A percentile compares a stretch with the other conserved stretches of the same genome.
These are phyloP conservation scores for Sebastes schlegelii DNA, from an alignment of 2,113 vertebrate genomes.

Conservation along the genomic window DNA sequence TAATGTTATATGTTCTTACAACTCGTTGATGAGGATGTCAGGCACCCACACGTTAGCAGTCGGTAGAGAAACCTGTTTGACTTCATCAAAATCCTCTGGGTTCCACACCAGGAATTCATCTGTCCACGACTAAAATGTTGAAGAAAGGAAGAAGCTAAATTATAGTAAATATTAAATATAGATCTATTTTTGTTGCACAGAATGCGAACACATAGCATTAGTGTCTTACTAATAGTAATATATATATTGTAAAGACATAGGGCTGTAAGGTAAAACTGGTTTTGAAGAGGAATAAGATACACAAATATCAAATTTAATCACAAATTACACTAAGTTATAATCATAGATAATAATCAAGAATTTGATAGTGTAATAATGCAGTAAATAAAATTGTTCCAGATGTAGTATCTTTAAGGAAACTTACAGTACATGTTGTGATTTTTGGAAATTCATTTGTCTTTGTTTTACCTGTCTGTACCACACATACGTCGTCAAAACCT, in stretches of 20 bases:
- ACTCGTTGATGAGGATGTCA: constrained; percentile 98
- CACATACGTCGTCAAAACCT: constrained; percentile 96
- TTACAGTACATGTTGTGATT: neutral
- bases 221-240: neutral
- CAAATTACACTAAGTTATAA: neutral
- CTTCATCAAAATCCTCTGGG: constrained; percentile 90
- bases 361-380: neutral
- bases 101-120: constrained; percentile 97
- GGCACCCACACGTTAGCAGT: constrained; percentile 94
- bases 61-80: constrained; percentile 91
- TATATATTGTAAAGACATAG: neutral
- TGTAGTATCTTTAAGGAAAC: neutral
- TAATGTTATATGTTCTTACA: constrained; percentile 85
- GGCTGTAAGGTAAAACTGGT: neutral
- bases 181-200: neutral
- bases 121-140: constrained; percentile 87
- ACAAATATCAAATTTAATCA: neutral
- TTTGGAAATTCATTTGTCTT: neutral
- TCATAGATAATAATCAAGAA: neutral
- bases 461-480: constrained; percentile 96
- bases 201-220: neutral
- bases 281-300: neutral
- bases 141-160: neutral
- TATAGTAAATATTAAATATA: neutral
- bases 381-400: neutral